Evolutionary conservation across 2,113 vertebrate genomes (phyloP).

Genomic region (Hyperoodon ampullatus): DNA sequence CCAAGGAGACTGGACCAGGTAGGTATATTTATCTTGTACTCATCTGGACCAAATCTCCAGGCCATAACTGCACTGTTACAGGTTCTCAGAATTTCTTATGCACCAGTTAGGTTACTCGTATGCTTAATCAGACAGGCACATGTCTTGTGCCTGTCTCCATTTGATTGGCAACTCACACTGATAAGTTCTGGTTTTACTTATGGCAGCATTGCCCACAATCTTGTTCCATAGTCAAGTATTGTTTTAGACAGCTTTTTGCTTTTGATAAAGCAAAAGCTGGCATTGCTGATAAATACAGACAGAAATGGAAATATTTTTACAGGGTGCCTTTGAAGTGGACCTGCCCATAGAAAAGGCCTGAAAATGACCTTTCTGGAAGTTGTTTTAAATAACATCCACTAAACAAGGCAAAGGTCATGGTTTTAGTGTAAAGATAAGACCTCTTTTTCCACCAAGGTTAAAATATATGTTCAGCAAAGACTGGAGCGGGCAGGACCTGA

Average conservation of each 20-base stretch:
- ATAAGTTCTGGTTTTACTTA: slow-evolving; percentile 18
- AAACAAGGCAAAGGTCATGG: not conserved
- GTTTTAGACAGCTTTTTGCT: slow-evolving; percentile 29
- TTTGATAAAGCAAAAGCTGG: slow-evolving; percentile 33
- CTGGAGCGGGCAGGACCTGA: not conserved
- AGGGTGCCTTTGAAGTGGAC: slow-evolving; percentile 26
- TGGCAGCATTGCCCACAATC: not conserved
- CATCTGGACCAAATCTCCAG: not conserved
- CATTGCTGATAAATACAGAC: not conserved
- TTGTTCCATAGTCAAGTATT: not conserved
- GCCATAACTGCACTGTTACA: not conserved
- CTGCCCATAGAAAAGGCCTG: not conserved
- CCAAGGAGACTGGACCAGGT: not conserved
- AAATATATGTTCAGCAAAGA: slow-evolving; percentile 9
- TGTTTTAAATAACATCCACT: not conserved
- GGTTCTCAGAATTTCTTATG: not conserved
- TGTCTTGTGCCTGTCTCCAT: not conserved
- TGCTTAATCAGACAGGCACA: not conserved
- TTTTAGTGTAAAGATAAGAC: slow-evolving; percentile 21
- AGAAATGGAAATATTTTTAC: slow-evolving; percentile 45
- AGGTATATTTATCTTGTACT: slow-evolving; percentile 9
- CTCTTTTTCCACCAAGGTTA: not conserved
- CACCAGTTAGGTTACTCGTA: not conserved
- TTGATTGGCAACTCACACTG: not conserved
- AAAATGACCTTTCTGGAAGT: slow-evolving; percentile 8